Percentiles rank a stretch among this genome's conserved stretches.
Evolutionary conservation across 2,797 vertebrate genomes (phyloP).

Genomic region (Eleutherodactylus coqui): DNA sequence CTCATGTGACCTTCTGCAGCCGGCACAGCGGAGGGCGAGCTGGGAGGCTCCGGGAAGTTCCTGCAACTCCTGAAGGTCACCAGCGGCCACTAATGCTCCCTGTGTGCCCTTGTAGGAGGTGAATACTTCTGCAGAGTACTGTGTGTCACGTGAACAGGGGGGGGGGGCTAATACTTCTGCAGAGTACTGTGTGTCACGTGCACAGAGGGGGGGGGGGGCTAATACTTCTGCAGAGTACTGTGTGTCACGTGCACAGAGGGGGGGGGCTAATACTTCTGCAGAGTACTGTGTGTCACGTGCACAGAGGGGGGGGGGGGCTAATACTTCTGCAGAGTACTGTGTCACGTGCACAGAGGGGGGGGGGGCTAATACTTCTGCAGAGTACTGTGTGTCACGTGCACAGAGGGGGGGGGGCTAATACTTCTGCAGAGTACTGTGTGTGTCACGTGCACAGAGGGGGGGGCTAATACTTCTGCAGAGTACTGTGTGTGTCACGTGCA

Average conservation of each 20-base stretch:
- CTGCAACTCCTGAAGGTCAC: constrained; percentile 24
- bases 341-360: too few relatives aligned
- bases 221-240: background rate
- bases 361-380: background rate
- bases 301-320: background rate
- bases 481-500: too few relatives aligned
- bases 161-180: background rate
- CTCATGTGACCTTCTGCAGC: background rate
- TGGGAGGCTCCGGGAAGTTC: background rate
- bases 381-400: too few relatives aligned
- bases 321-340: background rate
- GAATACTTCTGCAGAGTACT: background rate
- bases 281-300: too few relatives aligned
- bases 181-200: too few relatives aligned
- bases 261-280: background rate
- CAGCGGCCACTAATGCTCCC: background rate
- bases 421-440: too few relatives aligned
- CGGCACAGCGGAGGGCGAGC: background rate
- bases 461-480: too few relatives aligned
- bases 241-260: too few relatives aligned
- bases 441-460: too few relatives aligned
- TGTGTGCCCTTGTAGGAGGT: background rate
- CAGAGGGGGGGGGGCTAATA: too few relatives aligned
- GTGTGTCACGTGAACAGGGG: background rate
- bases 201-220: too few relatives aligned